Evolutionary conservation across 2,888 invertebrate genomes (phyloP).

Genomic region (Oligia fasciuncula): DNA sequence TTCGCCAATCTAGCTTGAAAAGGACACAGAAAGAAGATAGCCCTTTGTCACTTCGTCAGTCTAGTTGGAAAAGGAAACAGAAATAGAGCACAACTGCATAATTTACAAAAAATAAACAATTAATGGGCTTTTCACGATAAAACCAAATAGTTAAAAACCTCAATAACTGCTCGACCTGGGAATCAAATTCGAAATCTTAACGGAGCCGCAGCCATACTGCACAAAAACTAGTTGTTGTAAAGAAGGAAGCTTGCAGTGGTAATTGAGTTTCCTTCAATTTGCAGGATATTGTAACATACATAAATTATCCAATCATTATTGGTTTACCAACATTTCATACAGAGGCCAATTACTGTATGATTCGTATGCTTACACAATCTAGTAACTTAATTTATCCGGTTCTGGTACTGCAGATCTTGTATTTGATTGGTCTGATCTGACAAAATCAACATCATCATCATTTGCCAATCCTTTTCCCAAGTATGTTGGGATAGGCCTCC

Average conservation of each 20-base stretch:
- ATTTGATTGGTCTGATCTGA: background rate
- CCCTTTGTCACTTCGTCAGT: background rate
- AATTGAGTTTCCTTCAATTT: conserved; percentile 69
- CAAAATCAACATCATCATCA: background rate
- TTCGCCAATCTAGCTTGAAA: background rate
- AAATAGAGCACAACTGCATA: background rate
- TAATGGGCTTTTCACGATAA: background rate
- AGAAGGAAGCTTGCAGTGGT: conserved; percentile 66
- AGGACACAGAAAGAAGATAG: background rate
- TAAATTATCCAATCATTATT: conserved; percentile 59
- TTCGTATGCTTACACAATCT: conserved; percentile 35
- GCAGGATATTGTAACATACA: conserved; percentile 76
- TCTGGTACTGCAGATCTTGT: conserved; percentile 9
- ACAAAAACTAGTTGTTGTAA: conserved; percentile 20
- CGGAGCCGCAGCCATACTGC: background rate
- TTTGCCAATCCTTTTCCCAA: too few species aligned
- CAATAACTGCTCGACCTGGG: background rate
- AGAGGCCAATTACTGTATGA: conserved; percentile 15
- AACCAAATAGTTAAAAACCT: background rate
- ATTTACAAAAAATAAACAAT: background rate
- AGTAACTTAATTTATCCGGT: conserved; percentile 34
- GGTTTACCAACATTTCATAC: conserved; percentile 40
- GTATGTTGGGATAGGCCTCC: too few species aligned
- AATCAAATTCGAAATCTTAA: background rate
- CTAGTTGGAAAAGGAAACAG: background rate